Evolutionary conservation across 1,140 invertebrate species (phyloP).

Genomic region (Delia radicum): DNA sequence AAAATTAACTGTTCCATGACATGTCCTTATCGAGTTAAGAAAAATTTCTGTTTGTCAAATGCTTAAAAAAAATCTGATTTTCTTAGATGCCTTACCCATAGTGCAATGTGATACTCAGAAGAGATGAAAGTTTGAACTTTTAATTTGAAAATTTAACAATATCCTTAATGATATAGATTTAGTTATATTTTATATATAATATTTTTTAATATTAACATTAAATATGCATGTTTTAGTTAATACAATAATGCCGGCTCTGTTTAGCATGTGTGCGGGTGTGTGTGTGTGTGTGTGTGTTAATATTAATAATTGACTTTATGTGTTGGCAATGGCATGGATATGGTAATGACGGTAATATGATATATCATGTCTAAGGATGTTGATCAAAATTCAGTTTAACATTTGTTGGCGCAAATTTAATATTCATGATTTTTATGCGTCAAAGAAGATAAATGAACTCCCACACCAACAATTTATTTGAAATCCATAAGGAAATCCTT

Average conservation of each 20-base stretch:
- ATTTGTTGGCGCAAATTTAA: conserved; percentile 38
- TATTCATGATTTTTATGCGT: conserved; percentile 54
- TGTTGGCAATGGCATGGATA: too few species aligned
- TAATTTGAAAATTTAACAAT: too few species aligned
- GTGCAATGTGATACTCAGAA: too few species aligned
- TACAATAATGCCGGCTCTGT: background rate
- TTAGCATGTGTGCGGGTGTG: background rate
- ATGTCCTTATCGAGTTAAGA: too few species aligned
- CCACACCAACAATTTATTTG: conserved; percentile 1
- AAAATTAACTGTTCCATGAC: too few species aligned
- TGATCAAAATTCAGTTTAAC: background rate
- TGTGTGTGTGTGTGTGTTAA: background rate
- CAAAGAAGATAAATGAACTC: conserved; percentile 52
- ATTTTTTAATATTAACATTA: background rate
- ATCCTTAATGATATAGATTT: too few species aligned
- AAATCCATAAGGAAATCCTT: conserved; percentile 22
- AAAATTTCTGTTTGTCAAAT: too few species aligned
- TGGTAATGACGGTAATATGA: background rate
- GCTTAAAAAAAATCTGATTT: too few species aligned
- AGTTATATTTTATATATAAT: too few species aligned
- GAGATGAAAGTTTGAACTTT: too few species aligned
- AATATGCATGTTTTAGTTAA: conserved; percentile 14
- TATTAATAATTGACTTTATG: background rate
- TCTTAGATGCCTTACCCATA: too few species aligned
- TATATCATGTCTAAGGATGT: background rate